Conservation (phyloP, 2,797 vertebrate genomes). For the Oreochromis grahami region DNA sequence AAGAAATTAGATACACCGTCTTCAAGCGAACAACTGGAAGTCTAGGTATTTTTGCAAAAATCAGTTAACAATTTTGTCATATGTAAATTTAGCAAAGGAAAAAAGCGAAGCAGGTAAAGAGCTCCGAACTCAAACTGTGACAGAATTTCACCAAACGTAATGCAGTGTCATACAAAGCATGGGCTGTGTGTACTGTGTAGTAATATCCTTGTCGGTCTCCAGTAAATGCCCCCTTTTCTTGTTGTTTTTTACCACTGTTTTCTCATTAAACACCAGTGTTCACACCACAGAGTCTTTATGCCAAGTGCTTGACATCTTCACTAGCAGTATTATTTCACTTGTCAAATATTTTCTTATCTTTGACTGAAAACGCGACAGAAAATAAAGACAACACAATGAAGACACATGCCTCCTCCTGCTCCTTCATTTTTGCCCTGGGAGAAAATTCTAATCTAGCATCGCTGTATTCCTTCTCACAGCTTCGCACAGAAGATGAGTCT, state of each 20-base stretch:
- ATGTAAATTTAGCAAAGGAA: not conserved
- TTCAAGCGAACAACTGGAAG: not conserved
- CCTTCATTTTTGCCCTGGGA: not conserved
- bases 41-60: not conserved
- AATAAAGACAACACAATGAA: not conserved
- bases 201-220: not conserved
- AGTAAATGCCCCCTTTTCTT: not conserved
- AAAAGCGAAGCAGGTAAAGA: not conserved
- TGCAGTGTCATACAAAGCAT: not conserved
- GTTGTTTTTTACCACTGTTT: not conserved
- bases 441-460: not conserved
- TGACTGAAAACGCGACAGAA: not conserved
- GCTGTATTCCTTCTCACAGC: not conserved
- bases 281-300: not conserved
- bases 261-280: not conserved
- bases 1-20: slow-evolving; percentile 5
- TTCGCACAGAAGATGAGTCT: not conserved
- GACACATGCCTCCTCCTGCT: not conserved
- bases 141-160: not conserved
- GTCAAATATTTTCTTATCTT: not conserved
- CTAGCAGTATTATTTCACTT: not conserved
- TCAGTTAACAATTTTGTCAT: not conserved
- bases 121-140: not conserved
- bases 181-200: not conserved
- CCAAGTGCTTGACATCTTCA: not conserved